Evolutionary conservation across 2,113 vertebrate genomes (phyloP).

Genomic region (mouse (Mus musculus)): GRCm39 chr6:82466001-82466500

Average conservation of each 20-base stretch:
- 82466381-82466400: background rate
- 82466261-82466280: background rate
- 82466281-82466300: background rate
- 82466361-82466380: background rate
- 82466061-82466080: background rate
- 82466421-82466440: background rate
- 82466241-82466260: too few relatives aligned
- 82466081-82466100: background rate
- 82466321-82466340: background rate
- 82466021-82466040: background rate
- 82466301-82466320: background rate
- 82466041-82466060: background rate
- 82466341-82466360: background rate
- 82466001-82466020: background rate
- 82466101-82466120: background rate
- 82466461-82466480: background rate
- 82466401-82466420: background rate
- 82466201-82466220: too few relatives aligned
- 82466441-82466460: background rate
- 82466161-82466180: background rate
- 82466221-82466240: background rate
- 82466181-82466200: background rate
- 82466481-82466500: background rate
- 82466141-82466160: background rate
- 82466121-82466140: background rate